phyloP scores from a whole-genome alignment of 1,140 invertebrate species.

The Eupristina koningsbergeri region DNA sequence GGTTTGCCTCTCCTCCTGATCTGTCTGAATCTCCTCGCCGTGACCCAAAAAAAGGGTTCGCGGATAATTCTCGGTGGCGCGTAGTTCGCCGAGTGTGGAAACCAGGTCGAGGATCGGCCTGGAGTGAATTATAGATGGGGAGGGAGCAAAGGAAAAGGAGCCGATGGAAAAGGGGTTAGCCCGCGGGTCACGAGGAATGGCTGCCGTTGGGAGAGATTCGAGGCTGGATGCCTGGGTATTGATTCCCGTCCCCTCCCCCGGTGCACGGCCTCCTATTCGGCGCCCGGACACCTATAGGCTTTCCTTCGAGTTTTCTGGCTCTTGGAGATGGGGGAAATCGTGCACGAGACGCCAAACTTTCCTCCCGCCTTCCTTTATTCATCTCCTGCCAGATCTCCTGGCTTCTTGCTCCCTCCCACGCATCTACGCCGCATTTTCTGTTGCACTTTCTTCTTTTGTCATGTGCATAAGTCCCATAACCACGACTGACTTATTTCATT shows the following conservation, averaged over 20 bases:
- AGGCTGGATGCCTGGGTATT: slow-evolving; percentile 31
- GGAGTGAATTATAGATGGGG: slow-evolving; percentile 28
- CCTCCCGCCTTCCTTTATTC: too few relatives aligned
- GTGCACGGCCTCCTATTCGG: not conserved
- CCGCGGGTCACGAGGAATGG: slow-evolving; percentile 21
- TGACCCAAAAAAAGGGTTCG: slow-evolving; percentile 17
- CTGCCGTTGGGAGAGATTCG: not conserved
- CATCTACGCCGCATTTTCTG: not conserved
- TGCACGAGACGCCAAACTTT: not conserved
- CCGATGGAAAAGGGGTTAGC: slow-evolving; percentile 42
- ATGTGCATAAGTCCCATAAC: not conserved
- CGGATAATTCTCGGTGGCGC: not conserved
- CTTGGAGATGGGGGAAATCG: not conserved
- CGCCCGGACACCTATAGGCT: not conserved
- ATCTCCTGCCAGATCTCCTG: too few relatives aligned
- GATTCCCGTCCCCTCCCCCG: slow-evolving; percentile 20
- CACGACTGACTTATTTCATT: not conserved
- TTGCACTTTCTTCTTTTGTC: not conserved
- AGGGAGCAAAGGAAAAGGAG: slow-evolving; percentile 23
- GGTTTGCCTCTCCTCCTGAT: too few relatives aligned
- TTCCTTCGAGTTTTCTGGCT: not conserved
- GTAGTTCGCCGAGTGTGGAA: not conserved
- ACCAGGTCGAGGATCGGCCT: slow-evolving; percentile 41
- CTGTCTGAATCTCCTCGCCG: not conserved
- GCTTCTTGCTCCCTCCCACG: too few relatives aligned